Evolutionary conservation across 2,797 vertebrate genomes (phyloP).

Genomic region (Enteromius paludinosus): DNA sequence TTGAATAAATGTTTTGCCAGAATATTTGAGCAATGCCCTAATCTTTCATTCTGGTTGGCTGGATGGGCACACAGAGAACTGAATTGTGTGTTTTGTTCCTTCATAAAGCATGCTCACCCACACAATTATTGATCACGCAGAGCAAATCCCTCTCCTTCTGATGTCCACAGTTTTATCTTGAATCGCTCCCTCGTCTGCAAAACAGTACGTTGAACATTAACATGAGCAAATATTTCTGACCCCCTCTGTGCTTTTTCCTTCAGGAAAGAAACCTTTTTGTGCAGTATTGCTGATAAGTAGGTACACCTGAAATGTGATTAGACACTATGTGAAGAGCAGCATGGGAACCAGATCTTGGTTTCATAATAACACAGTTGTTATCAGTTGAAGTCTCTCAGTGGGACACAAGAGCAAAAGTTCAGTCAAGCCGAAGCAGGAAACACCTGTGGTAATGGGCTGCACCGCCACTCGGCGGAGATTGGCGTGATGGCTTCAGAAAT

Average conservation of each 20-base stretch:
- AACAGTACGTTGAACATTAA: slow-evolving; percentile 42
- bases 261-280: slow-evolving; percentile 22
- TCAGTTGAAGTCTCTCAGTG: slow-evolving; percentile 48
- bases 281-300: slow-evolving; percentile 39
- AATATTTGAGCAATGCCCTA: neutral
- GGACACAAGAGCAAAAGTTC: slow-evolving; percentile 38
- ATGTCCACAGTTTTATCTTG: slow-evolving; percentile 24
- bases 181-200: neutral
- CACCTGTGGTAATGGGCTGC: slow-evolving; percentile 49
- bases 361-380: slow-evolving; percentile 52
- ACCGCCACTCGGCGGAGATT: neutral
- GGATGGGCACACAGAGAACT: slow-evolving; percentile 31
- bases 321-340: slow-evolving; percentile 43
- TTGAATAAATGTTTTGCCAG: slow-evolving; percentile 6
- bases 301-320: slow-evolving; percentile 46
- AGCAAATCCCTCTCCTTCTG: slow-evolving; percentile 35
- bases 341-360: slow-evolving; percentile 52
- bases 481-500: slow-evolving; percentile 24
- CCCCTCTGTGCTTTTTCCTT: slow-evolving; percentile 10
- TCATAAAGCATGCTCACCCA: slow-evolving; percentile 43
- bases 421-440: slow-evolving; percentile 51
- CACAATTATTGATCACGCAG: slow-evolving; percentile 57
- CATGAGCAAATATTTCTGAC: slow-evolving; percentile 26
- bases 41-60: neutral
- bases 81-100: slow-evolving; percentile 37